Evolutionary conservation across 1,140 invertebrate species (phyloP), one percentile per base, ranked within the genome.

Genomic region (Manduca sexta): DNA sequence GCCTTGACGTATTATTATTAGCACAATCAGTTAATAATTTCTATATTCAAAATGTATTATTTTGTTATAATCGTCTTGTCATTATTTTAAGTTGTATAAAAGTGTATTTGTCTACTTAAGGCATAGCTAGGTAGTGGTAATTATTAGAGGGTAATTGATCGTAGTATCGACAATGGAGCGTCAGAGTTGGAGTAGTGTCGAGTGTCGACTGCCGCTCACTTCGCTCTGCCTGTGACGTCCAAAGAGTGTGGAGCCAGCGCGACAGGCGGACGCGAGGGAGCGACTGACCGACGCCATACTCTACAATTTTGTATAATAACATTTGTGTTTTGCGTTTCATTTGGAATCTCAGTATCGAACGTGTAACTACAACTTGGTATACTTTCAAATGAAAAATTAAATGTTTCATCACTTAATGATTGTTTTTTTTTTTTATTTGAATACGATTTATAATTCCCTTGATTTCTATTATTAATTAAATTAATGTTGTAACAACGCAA

Each of bases 61-160:
- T n/a, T 64, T 67, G 74, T 81, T 82, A 74, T 74, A 73, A 65
- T 73, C 74, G 74, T 84, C 80, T 84, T 80, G 80, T 84, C 80
- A 84, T 78, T 84, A 84, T 73, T 77, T 81, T 84, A 84, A 84
- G 80, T 84, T 84, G 77, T 84, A 81, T 81, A 84, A 83, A 81
- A 26, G 21, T 80, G 70, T 84, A 81, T 72, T 17, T 73, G 76
- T 84, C 74, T 80, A 78, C 70, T 74, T 81, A 81, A 84, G 76
- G 68, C 64, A 76, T 83, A 84, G 80, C 64, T 84, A 83, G 79
- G 71, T 80, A 84, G 74, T 70, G 71, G 72, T 80, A 81, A 84
- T 74, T 78, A 78, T 71, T 83, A 80, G 76, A 66, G 69, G 63
- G 74, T 34, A 18, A 45, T 74, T 63, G 69, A 71, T 73, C 52